Evolutionary conservation across 2,797 vertebrate species (phyloP).

Genomic region (Urocyon cinereoargenteus): DNA sequence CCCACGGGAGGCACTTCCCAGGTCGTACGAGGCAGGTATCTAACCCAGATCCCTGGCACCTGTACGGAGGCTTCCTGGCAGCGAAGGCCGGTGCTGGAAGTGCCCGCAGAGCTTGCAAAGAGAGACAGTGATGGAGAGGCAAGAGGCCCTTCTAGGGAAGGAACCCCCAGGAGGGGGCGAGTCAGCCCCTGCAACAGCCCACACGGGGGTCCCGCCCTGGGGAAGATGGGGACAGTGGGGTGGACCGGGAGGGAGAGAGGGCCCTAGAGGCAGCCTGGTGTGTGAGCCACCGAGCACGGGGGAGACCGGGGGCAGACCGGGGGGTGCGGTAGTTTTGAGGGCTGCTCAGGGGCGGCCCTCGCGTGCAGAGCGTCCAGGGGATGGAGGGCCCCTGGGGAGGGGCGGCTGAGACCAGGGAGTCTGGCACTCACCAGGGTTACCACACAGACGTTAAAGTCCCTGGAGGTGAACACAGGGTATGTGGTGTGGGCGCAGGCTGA

Average conservation of each 20-base stretch:
- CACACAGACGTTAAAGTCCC: not conserved
- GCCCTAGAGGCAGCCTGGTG: not conserved
- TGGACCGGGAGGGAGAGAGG: not conserved
- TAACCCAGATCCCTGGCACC: no score
- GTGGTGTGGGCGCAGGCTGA: not conserved
- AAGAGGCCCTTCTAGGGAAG: not conserved
- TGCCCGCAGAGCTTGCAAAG: not conserved
- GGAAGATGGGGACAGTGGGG: not conserved
- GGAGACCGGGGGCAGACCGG: accelerated
- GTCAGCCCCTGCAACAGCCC: accelerated
- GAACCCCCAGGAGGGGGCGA: not conserved
- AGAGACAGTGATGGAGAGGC: not conserved
- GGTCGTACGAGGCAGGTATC: not conserved
- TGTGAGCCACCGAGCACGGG: accelerated
- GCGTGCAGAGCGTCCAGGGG: accelerated
- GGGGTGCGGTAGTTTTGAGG: not conserved
- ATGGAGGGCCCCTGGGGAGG: not conserved
- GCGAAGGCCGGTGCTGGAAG: no score
- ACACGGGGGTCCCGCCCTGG: not conserved
- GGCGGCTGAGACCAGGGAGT: not conserved
- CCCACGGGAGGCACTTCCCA: not conserved
- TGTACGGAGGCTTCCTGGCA: accelerated
- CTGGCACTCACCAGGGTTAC: not conserved
- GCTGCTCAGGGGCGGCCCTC: not conserved
- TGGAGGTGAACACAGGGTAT: not conserved